A percentile compares a stretch with the other conserved stretches of the same genome.
These are phyloP conservation scores for Numenius arquata DNA, from an alignment of 2,113 vertebrate species.

Conservation along the genomic window DNA sequence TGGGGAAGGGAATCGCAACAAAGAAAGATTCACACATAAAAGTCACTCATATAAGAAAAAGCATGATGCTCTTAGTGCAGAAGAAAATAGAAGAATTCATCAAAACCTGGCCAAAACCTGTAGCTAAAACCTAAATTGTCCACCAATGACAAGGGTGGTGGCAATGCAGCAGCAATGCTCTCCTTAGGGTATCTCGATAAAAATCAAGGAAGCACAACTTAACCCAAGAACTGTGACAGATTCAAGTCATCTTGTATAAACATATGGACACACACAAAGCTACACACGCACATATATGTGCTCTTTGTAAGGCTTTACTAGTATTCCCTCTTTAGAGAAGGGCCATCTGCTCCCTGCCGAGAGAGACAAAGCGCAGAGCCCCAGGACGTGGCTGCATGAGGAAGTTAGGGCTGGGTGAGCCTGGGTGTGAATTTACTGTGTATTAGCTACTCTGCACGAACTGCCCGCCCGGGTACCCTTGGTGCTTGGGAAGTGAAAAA, in stretches of 20 bases:
- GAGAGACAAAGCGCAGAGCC: conserved; percentile 36
- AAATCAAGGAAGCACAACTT: neutral
- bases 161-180: neutral
- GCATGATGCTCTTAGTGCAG: neutral
- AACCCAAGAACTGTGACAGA: neutral
- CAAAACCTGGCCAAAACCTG: neutral
- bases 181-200: neutral
- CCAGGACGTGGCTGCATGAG: neutral
- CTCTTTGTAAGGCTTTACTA: neutral
- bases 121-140: neutral
- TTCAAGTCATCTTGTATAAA: neutral
- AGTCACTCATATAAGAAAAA: neutral
- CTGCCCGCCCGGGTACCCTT: neutral
- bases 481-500: neutral
- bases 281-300: neutral
- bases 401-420: neutral
- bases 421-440: conserved; percentile 7
- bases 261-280: neutral
- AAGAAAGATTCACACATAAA: neutral
- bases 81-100: neutral
- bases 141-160: neutral
- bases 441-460: neutral
- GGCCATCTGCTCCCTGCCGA: conserved; percentile 31
- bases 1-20: neutral
- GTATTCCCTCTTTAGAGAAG: neutral